phyloP scores from a whole-genome alignment of 2,113 vertebrate species.

The Puntigrus tetrazona region DNA sequence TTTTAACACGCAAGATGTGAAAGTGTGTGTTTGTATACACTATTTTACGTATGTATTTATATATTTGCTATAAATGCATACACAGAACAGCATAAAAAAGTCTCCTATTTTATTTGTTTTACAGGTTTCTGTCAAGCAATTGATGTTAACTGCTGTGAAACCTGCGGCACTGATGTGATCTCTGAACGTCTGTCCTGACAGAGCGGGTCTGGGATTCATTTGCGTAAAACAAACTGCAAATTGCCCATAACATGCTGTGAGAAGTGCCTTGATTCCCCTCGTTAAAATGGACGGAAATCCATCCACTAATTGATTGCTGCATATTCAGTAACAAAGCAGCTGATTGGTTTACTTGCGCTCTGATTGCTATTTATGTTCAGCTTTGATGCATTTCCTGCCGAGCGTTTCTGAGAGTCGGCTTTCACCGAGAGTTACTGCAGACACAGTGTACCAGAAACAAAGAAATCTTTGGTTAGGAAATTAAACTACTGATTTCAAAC shows the following conservation, averaged over 20 bases:
- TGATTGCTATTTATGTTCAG: conserved; percentile 77
- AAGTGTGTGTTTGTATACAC: neutral
- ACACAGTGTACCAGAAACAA: too few relatives aligned
- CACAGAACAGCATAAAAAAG: too few relatives aligned
- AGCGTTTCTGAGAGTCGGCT: conserved; percentile 52
- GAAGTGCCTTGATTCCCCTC: conserved; percentile 65
- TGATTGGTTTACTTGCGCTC: conserved; percentile 73
- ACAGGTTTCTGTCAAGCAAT: neutral
- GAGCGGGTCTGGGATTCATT: conserved; percentile 58
- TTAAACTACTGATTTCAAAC: neutral
- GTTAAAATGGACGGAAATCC: conserved; percentile 70
- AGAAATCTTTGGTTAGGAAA: neutral
- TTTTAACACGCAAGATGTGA: neutral
- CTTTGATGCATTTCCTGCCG: conserved; percentile 68
- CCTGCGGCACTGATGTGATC: neutral
- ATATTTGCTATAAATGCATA: too few relatives aligned
- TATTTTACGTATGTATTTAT: neutral
- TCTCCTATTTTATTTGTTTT: too few relatives aligned
- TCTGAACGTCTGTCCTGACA: conserved; percentile 48
- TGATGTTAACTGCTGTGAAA: neutral
- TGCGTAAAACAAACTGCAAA: conserved; percentile 68
- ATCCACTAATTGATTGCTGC: conserved; percentile 72
- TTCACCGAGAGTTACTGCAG: conserved; percentile 23
- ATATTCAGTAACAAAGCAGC: conserved; percentile 66
- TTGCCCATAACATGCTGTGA: conserved; percentile 60